A percentile compares a stretch with the other conserved stretches of the same genome.
Conservation (phyloP, 2,113 vertebrate species). For the Actinemys pallida region DNA sequence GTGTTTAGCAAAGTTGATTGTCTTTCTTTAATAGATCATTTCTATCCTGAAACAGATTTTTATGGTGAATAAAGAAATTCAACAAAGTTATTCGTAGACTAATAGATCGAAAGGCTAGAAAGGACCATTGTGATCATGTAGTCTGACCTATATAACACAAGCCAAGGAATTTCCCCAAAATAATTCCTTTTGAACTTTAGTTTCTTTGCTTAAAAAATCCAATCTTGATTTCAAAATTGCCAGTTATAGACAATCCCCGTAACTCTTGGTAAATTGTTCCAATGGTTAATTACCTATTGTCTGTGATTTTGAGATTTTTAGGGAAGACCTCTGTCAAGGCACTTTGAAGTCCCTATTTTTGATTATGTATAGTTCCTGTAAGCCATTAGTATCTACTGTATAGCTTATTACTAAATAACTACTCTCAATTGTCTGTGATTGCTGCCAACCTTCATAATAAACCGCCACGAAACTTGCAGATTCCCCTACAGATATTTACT, state of each 20-base stretch:
- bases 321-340: not conserved
- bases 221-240: not conserved
- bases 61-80: not conserved
- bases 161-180: not conserved
- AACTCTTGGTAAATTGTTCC: not conserved
- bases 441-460: not conserved
- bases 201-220: not conserved
- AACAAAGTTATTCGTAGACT: not conserved
- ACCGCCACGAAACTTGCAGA: not conserved
- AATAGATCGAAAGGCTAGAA: not conserved
- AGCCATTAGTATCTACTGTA: not conserved
- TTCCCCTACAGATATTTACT: not conserved
- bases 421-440: not conserved
- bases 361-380: rapidly evolving
- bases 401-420: not conserved
- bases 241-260: not conserved
- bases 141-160: not conserved
- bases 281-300: not conserved
- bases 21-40: not conserved
- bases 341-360: not conserved
- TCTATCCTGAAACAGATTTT: not conserved
- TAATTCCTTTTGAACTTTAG: not conserved
- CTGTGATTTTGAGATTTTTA: not conserved
- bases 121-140: not conserved
- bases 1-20: not conserved